A percentile compares a stretch with the other conserved stretches of the same genome.
Conservation (phyloP, 2,797 vertebrate species). For the Sparus aurata region DNA sequence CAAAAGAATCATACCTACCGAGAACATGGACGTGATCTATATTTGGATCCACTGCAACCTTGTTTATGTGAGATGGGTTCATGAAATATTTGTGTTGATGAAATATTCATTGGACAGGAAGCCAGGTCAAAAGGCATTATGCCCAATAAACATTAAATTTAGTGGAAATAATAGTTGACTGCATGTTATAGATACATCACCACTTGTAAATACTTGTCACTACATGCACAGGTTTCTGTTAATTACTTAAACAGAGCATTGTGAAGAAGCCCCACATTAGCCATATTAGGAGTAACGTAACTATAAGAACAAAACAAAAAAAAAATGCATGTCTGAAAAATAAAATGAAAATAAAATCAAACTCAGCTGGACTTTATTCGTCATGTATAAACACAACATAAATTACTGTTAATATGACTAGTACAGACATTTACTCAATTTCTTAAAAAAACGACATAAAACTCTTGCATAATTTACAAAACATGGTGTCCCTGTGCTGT, state of each 20-base stretch:
- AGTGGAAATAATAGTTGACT: slow-evolving; percentile 77
- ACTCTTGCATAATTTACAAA: slow-evolving; percentile 99
- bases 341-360: slow-evolving; percentile 58
- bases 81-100: slow-evolving; percentile 82
- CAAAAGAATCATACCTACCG: slow-evolving; percentile 65
- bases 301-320: slow-evolving; percentile 14
- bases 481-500: slow-evolving; percentile 94
- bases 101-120: slow-evolving; percentile 81
- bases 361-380: slow-evolving; percentile 92
- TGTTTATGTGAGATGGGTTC: slow-evolving; percentile 76
- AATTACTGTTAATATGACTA: slow-evolving; percentile 99
- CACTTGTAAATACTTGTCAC: slow-evolving; percentile 77
- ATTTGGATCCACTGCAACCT: slow-evolving; percentile 73
- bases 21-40: slow-evolving; percentile 72
- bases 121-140: slow-evolving; percentile 78
- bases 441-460: slow-evolving; percentile 92
- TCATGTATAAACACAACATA: slow-evolving; percentile 99
- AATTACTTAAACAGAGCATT: slow-evolving; percentile 70
- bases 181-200: slow-evolving; percentile 79
- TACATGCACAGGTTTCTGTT: slow-evolving; percentile 74
- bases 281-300: slow-evolving; percentile 46
- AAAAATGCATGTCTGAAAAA: slow-evolving; percentile 53
- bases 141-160: slow-evolving; percentile 80
- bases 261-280: slow-evolving; percentile 64
- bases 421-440: slow-evolving; percentile 98